Evolutionary conservation across 2,888 invertebrate species (phyloP), one percentile per base, ranked within the genome.

Genomic region (Drosophila macrospina): DNA sequence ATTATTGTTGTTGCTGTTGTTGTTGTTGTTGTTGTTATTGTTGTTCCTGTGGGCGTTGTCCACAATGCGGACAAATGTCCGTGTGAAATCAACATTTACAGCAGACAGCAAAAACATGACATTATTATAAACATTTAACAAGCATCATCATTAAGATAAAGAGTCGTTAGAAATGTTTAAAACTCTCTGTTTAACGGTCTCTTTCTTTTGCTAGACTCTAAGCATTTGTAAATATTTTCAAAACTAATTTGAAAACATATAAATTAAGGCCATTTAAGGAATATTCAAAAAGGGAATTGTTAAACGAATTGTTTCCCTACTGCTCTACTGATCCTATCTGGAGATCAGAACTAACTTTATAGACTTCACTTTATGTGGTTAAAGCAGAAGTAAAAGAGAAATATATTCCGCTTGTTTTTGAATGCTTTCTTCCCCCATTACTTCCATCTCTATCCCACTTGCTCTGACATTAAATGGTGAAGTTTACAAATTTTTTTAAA

Each of bases 81-180:
- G 48, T 45, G 69, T 54, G 69, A 69, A 68, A 69, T 75, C 41
- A 69, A 39, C 44, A 60, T 51, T 60, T 44, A 68, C 50, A 66
- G 16, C 15, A 42, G 13, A 39, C 56, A 47, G 11, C 8, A 20
- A 34, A 20, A 34, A 20, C 48, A 34, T 24, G 13, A 13, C 55
- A 52, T 62, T 62, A 50, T 50, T 34, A 51, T 51, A 37, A 51
- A 39, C 44, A n/a, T 37, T 45, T 54, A 51, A 54, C 36, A 66
- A 30, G 39, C 55, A 44, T 41, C 39, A 51, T 50, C 59, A 69
- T 69, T 60, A 44, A 34, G 37, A 13, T 8, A 41, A 60, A 63
- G 47, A 62, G 68, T 39, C 2, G 32, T 5, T 13, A 20, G 13
- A 42, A 28, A 39, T 26, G 6, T 15, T 15, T n/a, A 4, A 32